Evolutionary conservation across 2,113 vertebrate species (phyloP), one percentile per base, ranked within the genome.

Genomic region (Pongo abelii): DNA sequence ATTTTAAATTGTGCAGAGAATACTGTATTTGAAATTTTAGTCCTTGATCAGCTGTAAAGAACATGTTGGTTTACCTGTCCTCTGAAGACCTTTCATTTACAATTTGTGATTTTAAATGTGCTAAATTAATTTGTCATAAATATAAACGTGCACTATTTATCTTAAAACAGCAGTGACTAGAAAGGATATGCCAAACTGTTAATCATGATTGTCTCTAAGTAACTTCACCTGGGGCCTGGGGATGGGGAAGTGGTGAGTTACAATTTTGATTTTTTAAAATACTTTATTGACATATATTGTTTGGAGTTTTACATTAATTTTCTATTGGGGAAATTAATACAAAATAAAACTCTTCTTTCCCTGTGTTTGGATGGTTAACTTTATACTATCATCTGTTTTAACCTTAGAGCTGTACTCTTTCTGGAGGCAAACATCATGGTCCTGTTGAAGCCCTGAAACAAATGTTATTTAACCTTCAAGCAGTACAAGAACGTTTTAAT

Each of bases 391-490:
- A 89, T 94, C 14, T 78, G 0, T 88, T 97, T 97, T 97, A 79
- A 77, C 9, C 87, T 50, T 88, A 99, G 98, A 98, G 92, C 70
- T 92, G 67, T 20, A 69, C 96, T 4, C 98, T 97, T 77, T 98
- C 97, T 89, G 98, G 98, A 84, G 96, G 97, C 55, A 98, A 98
- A 55, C 98, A 99, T 97, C 99, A 98, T 11, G 99, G 99, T 48
- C 99, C 99, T 8, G 99, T 99, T 48, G 99, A 99, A 98, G 98
- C 99, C 46, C 96, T 99, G 92, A 99, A 99, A 91, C 98, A 98
- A 64, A 99, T 98, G 98, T 97, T 99, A 75, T 99, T 99, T 97
- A 99, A 98, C 89, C 98, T 99, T 94, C 99, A 99, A 96, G 97
- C 98, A 61, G 98, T 99, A 59, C 98, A 99, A 80, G 99, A 98